Base-by-base conservation (phyloP, 2,797 vertebrate species). In the Gobionotothen gibberifrons region DNA sequence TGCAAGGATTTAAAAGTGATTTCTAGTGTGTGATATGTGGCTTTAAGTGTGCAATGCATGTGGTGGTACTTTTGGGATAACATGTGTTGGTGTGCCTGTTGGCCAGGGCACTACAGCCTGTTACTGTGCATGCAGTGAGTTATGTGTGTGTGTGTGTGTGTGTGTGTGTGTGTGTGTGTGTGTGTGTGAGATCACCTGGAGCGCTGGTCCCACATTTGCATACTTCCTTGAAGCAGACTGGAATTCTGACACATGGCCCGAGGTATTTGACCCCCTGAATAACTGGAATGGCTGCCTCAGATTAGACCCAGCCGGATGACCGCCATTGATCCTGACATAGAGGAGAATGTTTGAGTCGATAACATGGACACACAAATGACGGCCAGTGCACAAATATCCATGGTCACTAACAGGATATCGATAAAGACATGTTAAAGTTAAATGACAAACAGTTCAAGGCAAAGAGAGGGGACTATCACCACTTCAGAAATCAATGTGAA, bases 371-470 rank as follows among this genome's bases (percentile, higher is more conserved):
- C 76, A 66, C 81, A 71, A 80, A 80, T 19, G 61, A 69, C 47
- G 5, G 69, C 56, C 64, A 1, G 44, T 55, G 42, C 63, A 32
- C 57, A 56, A 49, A 87, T 74, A 85, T 84, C 82, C 66, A 86
- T 79, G 13, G 43, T 22, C 58, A 17, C 83, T 69, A 83, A 85
- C 74, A 61, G 79, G 74, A 85, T 84, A 84, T 92, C 82, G 46
- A 91, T 90, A 66, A 69, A 82, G 69, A 73, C 78, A 65, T 74
- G 84, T 48, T 58, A 81, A 83, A 82, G 85, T 85, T 85, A 74
- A 90, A 87, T 78, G 87, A 89, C 86, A 84, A 84, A 72, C 71
- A 74, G 82, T 83, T 88, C 78, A 87, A 72, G 64, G 69, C 53
- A 72, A 88, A 83, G 62, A 71, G 74, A 15, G 36, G 63, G 83